Evolutionary conservation across 2,888 invertebrate genomes (phyloP).

Genomic region (Euplagia quadripunctaria): DNA sequence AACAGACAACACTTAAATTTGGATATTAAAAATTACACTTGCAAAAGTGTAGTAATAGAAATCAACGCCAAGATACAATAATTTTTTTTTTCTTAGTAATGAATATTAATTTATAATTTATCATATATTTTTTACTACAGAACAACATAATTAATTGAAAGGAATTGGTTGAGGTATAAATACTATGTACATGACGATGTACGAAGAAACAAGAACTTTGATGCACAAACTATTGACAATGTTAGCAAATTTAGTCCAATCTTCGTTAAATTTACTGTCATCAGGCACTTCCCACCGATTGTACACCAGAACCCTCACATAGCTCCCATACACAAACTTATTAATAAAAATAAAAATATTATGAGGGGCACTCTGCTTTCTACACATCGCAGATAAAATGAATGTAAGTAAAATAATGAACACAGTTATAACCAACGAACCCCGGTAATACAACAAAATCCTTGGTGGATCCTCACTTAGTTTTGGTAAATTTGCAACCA

Average conservation of each 20-base stretch:
- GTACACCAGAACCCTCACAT: slow-evolving; percentile 48
- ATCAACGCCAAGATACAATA: too few species aligned
- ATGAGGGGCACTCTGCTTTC: slow-evolving; percentile 35
- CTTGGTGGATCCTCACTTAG: slow-evolving; percentile 54
- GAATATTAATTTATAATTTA: neutral
- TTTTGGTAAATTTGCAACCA: slow-evolving; percentile 55
- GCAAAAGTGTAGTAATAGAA: too few species aligned
- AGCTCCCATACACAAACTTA: slow-evolving; percentile 45
- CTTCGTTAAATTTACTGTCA: slow-evolving; percentile 27
- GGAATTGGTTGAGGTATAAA: slow-evolving; percentile 56
- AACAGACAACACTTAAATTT: too few species aligned
- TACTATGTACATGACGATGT: slow-evolving; percentile 51
- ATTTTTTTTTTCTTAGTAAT: too few species aligned
- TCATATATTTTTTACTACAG: neutral
- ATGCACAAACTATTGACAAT: slow-evolving; percentile 53
- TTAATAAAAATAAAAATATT: slow-evolving; percentile 52
- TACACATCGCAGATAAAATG: slow-evolving; percentile 49
- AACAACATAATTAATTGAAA: slow-evolving; percentile 16
- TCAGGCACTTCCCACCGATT: slow-evolving; percentile 48
- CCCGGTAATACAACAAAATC: slow-evolving; percentile 59
- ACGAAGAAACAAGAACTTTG: slow-evolving; percentile 43
- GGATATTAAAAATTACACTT: too few species aligned
- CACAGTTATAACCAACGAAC: slow-evolving; percentile 56
- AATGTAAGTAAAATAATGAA: slow-evolving; percentile 53
- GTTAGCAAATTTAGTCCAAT: slow-evolving; percentile 60